A percentile compares a stretch with the other conserved stretches of the same genome.
phyloP scores from a whole-genome alignment of 2,888 invertebrate genomes.

The Parthenolecanium corni region DNA sequence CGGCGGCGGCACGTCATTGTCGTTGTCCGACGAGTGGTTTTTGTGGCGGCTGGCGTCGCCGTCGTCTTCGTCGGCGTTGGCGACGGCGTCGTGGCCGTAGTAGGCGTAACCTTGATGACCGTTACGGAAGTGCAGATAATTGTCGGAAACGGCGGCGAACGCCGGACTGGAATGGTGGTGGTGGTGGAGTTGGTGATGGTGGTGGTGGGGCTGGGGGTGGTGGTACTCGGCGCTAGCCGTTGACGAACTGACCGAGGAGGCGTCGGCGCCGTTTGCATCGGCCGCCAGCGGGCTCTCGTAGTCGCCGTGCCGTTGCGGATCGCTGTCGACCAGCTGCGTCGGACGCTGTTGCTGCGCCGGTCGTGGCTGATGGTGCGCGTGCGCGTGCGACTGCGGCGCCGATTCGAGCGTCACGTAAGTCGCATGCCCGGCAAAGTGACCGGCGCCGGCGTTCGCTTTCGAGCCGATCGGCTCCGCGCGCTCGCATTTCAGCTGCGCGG shows the following conservation, averaged over 20 bases:
- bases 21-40: constrained; percentile 3
- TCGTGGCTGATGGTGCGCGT: background rate
- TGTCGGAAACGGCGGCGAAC: constrained; percentile 2
- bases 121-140: background rate
- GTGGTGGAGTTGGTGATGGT: background rate
- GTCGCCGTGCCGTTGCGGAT: background rate
- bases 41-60: background rate
- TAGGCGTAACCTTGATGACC: background rate
- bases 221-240: too few relatives aligned
- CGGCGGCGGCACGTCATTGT: too few relatives aligned
- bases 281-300: constrained; percentile 20
- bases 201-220: too few relatives aligned
- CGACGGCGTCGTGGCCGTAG: background rate
- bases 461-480: background rate
- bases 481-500: constrained; percentile 19
- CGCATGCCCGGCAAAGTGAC: constrained; percentile 1
- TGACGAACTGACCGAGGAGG: background rate
- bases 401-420: constrained; percentile 23
- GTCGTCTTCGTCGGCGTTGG: background rate
- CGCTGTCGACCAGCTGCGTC: background rate
- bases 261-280: constrained; percentile 20
- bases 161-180: constrained; percentile 8
- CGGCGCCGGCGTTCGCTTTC: background rate
- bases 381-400: background rate
- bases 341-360: background rate